Evolutionary conservation across 2,113 vertebrate species (phyloP).

Genomic region (Corythoichthys haematopterus): DNA sequence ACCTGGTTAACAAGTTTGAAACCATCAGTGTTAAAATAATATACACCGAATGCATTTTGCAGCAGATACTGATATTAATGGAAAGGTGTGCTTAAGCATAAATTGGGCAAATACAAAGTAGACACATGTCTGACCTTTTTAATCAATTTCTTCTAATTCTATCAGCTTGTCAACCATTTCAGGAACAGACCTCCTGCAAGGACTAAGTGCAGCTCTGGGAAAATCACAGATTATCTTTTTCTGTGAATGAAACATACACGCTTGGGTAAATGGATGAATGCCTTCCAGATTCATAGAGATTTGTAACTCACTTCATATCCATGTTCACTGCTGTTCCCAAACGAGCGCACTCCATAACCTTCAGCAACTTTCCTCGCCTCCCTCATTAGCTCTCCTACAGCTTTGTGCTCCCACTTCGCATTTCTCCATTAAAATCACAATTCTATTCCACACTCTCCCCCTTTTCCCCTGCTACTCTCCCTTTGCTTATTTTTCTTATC

Average conservation of each 20-base stretch:
- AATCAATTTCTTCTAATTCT: constrained; percentile 33
- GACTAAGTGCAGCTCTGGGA: constrained; percentile 7
- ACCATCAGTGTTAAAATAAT: constrained; percentile 13
- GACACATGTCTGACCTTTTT: constrained; percentile 15
- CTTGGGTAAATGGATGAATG: not conserved
- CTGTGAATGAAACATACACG: constrained; percentile 12
- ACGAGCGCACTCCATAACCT: constrained; percentile 15
- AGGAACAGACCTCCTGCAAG: constrained; percentile 7
- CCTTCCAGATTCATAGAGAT: not conserved
- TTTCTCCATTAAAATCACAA: constrained; percentile 44
- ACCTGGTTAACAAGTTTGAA: constrained; percentile 17
- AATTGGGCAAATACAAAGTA: constrained; percentile 6
- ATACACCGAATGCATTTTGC: not conserved
- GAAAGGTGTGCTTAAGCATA: not conserved
- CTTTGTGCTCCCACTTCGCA: constrained; percentile 20
- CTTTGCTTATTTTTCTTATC: constrained; percentile 28
- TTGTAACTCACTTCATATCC: not conserved
- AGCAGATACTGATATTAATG: not conserved
- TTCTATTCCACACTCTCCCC: constrained; percentile 8
- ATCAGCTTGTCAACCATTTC: constrained; percentile 20
- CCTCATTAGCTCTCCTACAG: constrained; percentile 15
- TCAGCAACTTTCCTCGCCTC: constrained; percentile 24
- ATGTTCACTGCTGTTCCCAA: constrained; percentile 3
- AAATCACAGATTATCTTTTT: constrained; percentile 1
- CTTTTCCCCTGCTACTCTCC: not conserved